Conservation (phyloP, 2,797 vertebrate genomes). For the Tangara arthus region DNA sequence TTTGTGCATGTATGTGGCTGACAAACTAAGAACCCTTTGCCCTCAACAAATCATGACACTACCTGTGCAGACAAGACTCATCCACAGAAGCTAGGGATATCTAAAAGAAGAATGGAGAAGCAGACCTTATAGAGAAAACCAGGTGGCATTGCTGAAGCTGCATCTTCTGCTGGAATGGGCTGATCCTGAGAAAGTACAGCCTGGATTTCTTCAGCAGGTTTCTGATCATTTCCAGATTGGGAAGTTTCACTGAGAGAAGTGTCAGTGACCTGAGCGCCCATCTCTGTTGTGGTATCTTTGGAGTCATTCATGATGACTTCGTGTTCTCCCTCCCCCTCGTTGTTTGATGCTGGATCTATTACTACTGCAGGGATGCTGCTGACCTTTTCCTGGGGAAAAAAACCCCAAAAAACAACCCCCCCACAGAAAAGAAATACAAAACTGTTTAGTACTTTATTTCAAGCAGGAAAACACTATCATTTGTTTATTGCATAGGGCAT, state of each 20-base stretch:
- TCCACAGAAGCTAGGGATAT: not conserved
- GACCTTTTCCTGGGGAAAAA: constrained; percentile 62
- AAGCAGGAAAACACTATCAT: not conserved
- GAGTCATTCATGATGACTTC: not conserved
- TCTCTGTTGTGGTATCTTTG: constrained; percentile 68
- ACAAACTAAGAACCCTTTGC: not conserved
- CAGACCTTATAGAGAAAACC: constrained; percentile 90
- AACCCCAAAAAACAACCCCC: accelerated
- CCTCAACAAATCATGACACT: not conserved
- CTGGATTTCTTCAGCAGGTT: constrained; percentile 29
- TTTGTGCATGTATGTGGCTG: not conserved
- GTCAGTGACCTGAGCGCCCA: constrained; percentile 26
- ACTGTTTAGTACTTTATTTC: not conserved
- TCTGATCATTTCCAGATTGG: constrained; percentile 22
- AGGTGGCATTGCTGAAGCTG: constrained; percentile 71
- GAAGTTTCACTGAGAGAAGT: constrained; percentile 67
- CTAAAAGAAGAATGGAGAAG: not conserved
- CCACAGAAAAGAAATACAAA: not conserved
- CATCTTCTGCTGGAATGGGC: constrained; percentile 16
- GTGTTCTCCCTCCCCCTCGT: constrained; percentile 86
- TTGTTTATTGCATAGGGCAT: not conserved
- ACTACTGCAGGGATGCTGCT: constrained; percentile 89
- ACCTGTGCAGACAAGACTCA: not conserved
- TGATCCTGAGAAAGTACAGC: not conserved
- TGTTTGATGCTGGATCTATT: constrained; percentile 94